These are phyloP conservation scores for Platyrinchus mystaceus DNA, from an alignment of 2,797 vertebrate genomes.

Conservation along the genomic window DNA sequence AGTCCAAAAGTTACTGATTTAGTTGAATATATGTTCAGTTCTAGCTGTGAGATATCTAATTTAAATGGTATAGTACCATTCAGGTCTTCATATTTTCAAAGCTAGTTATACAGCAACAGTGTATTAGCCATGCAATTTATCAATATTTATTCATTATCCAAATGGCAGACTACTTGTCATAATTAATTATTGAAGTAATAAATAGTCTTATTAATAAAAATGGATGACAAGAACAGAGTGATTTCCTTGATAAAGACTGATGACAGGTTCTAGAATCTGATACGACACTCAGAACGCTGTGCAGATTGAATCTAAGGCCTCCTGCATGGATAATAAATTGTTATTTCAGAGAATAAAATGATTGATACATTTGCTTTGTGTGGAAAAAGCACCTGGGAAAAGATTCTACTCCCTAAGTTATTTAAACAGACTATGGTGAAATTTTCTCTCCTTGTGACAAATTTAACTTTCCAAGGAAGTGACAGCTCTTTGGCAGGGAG, in stretches of 20 bases:
- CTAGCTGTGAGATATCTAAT: constrained; percentile 43
- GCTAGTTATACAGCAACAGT: constrained; percentile 67
- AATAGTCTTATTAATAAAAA: constrained; percentile 89
- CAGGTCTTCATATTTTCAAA: constrained; percentile 49
- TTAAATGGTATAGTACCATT: constrained; percentile 39
- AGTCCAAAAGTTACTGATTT: not conserved
- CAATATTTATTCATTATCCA: constrained; percentile 87
- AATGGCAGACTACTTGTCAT: constrained; percentile 89
- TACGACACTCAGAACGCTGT: constrained; percentile 84
- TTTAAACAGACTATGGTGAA: constrained; percentile 76
- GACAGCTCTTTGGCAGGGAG: constrained; percentile 77
- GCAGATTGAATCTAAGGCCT: constrained; percentile 93
- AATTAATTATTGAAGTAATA: constrained; percentile 93
- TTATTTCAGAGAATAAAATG: constrained; percentile 92
- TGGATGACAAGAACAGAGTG: constrained; percentile 82
- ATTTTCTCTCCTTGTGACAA: constrained; percentile 79
- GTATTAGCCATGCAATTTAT: constrained; percentile 88
- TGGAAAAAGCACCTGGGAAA: constrained; percentile 83
- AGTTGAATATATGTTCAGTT: not conserved
- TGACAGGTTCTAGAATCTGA: constrained; percentile 89
- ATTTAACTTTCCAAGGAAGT: constrained; percentile 78
- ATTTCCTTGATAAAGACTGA: constrained; percentile 92
- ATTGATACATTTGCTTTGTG: constrained; percentile 91
- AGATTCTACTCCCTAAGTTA: constrained; percentile 78
- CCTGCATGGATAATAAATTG: constrained; percentile 93